Conservation (phyloP, 2,113 vertebrate species). For the Guaruba guarouba region DNA sequence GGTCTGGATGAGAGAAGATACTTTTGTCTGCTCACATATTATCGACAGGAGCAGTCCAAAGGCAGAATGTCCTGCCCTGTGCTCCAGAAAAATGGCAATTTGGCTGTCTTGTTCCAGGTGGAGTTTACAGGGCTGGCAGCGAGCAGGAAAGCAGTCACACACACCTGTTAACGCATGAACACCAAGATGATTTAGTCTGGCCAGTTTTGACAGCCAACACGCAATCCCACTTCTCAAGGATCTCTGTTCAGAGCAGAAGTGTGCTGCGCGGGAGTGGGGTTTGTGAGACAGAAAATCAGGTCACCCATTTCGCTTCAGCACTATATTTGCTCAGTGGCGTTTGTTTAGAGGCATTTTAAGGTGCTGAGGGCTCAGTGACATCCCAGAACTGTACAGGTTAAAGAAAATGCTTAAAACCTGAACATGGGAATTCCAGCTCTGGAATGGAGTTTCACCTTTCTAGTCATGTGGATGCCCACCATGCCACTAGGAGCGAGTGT, state of each 20-base stretch:
- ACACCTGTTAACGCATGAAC: background rate
- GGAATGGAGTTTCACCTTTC: background rate
- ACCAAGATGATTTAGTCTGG: background rate
- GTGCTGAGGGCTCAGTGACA: background rate
- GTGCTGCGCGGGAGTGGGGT: rapidly evolving
- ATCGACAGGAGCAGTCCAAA: background rate
- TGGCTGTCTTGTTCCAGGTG: background rate
- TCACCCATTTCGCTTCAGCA: background rate
- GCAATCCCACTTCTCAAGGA: background rate
- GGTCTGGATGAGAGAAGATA: background rate
- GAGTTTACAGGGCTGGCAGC: background rate
- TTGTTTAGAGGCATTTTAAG: background rate
- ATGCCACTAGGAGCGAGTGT: background rate
- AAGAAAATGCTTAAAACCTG: background rate
- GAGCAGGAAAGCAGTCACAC: background rate
- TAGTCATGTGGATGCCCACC: background rate
- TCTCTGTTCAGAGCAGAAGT: background rate
- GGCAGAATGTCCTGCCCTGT: background rate
- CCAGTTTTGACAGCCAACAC: background rate
- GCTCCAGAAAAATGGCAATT: background rate
- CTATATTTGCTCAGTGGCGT: background rate
- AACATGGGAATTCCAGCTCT: background rate
- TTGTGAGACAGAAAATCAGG: background rate
- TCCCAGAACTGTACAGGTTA: background rate
- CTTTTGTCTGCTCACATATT: background rate